A percentile compares a stretch with the other conserved stretches of the same genome.
These are phyloP conservation scores for Miichthys miiuy DNA, from an alignment of 2,797 vertebrate genomes.

Conservation along the genomic window DNA sequence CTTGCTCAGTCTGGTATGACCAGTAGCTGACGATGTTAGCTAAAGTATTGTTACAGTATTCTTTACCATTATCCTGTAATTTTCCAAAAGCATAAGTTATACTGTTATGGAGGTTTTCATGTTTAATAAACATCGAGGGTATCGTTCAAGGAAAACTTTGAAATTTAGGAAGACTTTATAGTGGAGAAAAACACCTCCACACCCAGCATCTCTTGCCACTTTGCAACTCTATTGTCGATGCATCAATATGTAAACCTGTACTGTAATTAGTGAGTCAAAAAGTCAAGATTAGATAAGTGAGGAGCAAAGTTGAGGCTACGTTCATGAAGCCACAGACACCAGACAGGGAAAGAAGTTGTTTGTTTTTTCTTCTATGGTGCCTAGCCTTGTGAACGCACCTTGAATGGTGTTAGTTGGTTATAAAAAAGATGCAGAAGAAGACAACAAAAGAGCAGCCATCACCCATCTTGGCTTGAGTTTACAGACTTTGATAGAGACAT, in stretches of 20 bases:
- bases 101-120: neutral
- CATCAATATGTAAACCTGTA: conserved; percentile 32
- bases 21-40: neutral
- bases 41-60: neutral
- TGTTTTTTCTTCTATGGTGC: conserved; percentile 13
- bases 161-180: neutral
- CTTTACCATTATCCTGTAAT: neutral
- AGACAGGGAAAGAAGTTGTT: conserved; percentile 29
- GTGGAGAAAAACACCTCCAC: neutral
- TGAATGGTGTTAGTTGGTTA: conserved; percentile 64
- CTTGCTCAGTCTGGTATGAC: neutral
- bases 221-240: conserved; percentile 51
- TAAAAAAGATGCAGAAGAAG: conserved; percentile 63
- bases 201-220: conserved; percentile 39
- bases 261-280: conserved; percentile 45
- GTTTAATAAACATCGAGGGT: neutral
- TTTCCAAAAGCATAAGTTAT: neutral
- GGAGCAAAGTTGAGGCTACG: conserved; percentile 60
- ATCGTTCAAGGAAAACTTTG: neutral
- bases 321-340: conserved; percentile 73
- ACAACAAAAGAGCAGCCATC: conserved; percentile 70
- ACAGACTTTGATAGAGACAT: conserved; percentile 37
- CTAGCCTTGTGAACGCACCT: conserved; percentile 70
- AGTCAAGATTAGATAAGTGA: conserved; percentile 40
- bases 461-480: conserved; percentile 42